Evolutionary conservation across 2,797 vertebrate genomes (phyloP), one percentile per base, ranked within the genome.

Genomic region (Fundulus diaphanus): DNA sequence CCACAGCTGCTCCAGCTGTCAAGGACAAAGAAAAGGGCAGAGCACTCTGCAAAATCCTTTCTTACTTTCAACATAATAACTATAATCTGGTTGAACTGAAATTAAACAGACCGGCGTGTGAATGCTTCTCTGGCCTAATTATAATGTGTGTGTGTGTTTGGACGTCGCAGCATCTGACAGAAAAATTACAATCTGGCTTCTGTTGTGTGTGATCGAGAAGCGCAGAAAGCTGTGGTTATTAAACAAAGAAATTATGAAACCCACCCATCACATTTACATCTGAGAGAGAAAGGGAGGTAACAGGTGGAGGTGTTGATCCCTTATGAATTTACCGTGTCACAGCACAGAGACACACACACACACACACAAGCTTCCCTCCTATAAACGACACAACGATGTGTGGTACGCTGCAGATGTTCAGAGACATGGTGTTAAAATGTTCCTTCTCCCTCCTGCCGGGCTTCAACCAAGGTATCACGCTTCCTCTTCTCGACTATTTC

Each of bases 21-120:
- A 89, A 90, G 88, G 84, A 84, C 82, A 73, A 68, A 84, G 37
- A 59, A 88, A 86, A 89, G 80, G 84, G 70, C 81, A 90, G 89
- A 88, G 83, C 73, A 77, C 82, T 88, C 68, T 40, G 75, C 49
- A 80, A 90, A 86, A 82, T 82, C 82, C 86, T 88, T 90, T 90
- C 79, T 90, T n/a, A n/a, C n/a, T n/a, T n/a, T 90, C 76, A 78
- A 74, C 81, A 77, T 89, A 90, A 92, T 94, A 84, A 91, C 88
- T 87, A 68, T 91, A 89, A 93, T 92, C 87, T 89, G 76, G n/a
- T 80, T 67, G 73, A 83, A 89, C 79, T 67, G 73, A 87, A 89
- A 90, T 90, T 81, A 91, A 92, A 83, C 83, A 79, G 80, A 82
- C 35, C 84, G 44, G 76, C 0, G 16, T 83, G 84, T 84, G 89